Conservation (phyloP, 2,113 vertebrate genomes). For the Rana temporaria region DNA sequence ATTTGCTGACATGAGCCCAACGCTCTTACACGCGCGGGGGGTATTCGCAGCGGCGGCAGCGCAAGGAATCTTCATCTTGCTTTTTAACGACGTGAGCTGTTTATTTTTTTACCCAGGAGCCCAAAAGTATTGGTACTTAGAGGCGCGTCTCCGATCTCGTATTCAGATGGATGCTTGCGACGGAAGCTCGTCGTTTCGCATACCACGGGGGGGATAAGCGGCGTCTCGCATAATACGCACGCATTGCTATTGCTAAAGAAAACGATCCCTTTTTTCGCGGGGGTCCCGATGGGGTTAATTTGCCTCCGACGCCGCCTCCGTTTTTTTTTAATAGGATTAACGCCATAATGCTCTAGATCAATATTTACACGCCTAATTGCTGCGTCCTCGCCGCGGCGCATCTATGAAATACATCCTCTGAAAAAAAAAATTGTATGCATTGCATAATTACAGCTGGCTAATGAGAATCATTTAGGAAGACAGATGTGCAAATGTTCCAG, state of each 20-base stretch:
- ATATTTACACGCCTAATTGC: conserved; percentile 42
- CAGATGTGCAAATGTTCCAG: conserved; percentile 21
- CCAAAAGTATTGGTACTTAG: conserved; percentile 62
- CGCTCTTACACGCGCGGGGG: conserved; percentile 10
- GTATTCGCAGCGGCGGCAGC: conserved; percentile 47
- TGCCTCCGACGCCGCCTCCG: neutral
- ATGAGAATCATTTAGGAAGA: conserved; percentile 34
- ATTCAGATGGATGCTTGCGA: conserved; percentile 66
- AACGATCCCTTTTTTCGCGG: neutral
- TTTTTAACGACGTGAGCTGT: conserved; percentile 58
- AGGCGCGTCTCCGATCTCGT: conserved; percentile 65
- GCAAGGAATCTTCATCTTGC: conserved; percentile 53
- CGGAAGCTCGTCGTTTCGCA: conserved; percentile 61
- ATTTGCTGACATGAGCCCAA: conserved; percentile 58
- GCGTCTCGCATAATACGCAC: conserved; percentile 9
- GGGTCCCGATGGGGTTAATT: neutral
- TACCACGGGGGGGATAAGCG: conserved; percentile 42
- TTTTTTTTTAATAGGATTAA: conserved; percentile 41
- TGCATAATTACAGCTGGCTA: conserved; percentile 34
- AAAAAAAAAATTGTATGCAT: conserved; percentile 10
- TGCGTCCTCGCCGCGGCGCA: conserved; percentile 9
- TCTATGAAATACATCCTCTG: conserved; percentile 15
- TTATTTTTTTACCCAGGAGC: conserved; percentile 46
- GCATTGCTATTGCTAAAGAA: neutral
- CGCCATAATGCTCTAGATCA: conserved; percentile 16